Evolutionary conservation across 2,113 vertebrate species (phyloP).

Genomic region (Ceratotherium simum): DNA sequence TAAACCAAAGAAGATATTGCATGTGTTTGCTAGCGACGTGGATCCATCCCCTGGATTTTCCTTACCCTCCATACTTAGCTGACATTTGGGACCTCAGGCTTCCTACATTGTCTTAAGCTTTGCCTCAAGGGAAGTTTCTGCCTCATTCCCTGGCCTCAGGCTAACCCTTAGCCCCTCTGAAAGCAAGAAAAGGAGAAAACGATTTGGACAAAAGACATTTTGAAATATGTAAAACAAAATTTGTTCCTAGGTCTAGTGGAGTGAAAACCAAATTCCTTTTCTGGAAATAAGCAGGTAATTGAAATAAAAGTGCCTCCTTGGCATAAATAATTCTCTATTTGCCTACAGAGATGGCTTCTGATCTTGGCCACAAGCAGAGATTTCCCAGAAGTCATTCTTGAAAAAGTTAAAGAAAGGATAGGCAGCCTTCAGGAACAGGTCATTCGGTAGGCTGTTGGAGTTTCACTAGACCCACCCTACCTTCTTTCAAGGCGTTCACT

Average conservation of each 20-base stretch:
- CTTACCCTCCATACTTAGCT: neutral
- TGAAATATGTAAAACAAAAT: neutral
- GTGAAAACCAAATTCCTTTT: neutral
- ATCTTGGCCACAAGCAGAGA: neutral
- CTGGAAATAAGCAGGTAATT: conserved; percentile 45
- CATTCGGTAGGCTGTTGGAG: neutral
- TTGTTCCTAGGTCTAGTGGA: conserved; percentile 1
- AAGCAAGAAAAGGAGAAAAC: neutral
- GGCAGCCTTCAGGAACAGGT: neutral
- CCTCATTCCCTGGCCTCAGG: neutral
- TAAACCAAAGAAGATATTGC: neutral
- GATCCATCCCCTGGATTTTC: neutral
- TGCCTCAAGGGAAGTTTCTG: neutral
- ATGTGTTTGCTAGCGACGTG: neutral
- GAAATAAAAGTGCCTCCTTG: conserved; percentile 19
- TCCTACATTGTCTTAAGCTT: neutral
- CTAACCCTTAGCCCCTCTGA: neutral
- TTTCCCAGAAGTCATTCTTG: neutral
- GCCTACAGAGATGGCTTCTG: neutral
- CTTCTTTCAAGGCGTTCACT: neutral
- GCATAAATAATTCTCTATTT: neutral
- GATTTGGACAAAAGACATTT: neutral
- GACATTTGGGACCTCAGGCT: neutral
- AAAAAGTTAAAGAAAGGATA: neutral
- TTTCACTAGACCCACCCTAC: neutral